Percentiles rank a stretch among this genome's conserved stretches.
Evolutionary conservation across 2,888 invertebrate species (phyloP).

Genomic region (Caenorhabditis japonica): DNA sequence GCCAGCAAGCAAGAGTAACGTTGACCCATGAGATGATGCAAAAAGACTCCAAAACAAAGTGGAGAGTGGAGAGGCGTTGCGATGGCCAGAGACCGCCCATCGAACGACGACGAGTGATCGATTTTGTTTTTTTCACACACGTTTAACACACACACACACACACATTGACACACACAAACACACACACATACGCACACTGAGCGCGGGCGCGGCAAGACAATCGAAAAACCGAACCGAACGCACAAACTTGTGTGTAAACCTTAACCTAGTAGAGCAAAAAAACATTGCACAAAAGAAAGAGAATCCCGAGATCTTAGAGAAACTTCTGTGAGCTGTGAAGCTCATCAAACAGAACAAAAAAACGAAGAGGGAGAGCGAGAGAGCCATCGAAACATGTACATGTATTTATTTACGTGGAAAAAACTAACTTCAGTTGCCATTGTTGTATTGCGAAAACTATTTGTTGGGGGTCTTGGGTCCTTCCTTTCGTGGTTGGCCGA

Average conservation of each 20-base stretch:
- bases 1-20: slow-evolving; percentile 8
- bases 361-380: not conserved
- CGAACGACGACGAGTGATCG: slow-evolving; percentile 31
- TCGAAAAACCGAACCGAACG: too few relatives aligned
- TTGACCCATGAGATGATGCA: slow-evolving; percentile 36
- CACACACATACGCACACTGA: slow-evolving; percentile 8
- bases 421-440: too few relatives aligned
- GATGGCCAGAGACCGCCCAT: slow-evolving; percentile 31
- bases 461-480: too few relatives aligned
- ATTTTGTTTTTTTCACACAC: slow-evolving; percentile 47
- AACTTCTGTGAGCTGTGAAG: too few relatives aligned
- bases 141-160: slow-evolving; percentile 16
- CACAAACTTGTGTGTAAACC: slow-evolving; percentile 42
- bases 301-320: too few relatives aligned
- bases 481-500: too few relatives aligned
- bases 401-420: too few relatives aligned
- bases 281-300: not conserved
- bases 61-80: slow-evolving; percentile 12
- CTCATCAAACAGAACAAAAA: not conserved
- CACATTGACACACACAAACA: not conserved
- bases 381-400: too few relatives aligned
- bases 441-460: too few relatives aligned
- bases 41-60: slow-evolving; percentile 37
- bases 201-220: slow-evolving; percentile 7
- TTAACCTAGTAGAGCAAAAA: slow-evolving; percentile 35